Percentiles rank a stretch among this genome's conserved stretches.
Conservation (phyloP, 2,113 vertebrate genomes). For the Notechis scutatus region DNA sequence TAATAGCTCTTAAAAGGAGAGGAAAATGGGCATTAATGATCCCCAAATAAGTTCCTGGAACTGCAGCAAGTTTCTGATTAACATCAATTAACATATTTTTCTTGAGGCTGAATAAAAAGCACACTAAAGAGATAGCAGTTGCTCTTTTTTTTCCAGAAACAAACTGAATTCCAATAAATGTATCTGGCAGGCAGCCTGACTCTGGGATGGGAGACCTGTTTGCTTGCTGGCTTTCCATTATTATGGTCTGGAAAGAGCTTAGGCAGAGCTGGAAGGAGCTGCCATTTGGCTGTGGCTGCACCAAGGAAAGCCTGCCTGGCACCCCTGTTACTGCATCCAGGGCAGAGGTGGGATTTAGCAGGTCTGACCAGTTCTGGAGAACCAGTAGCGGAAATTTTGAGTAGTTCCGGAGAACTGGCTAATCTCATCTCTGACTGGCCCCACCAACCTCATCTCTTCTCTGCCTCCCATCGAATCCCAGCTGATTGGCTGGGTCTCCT, state of each 20-base stretch:
- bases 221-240: neutral
- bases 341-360: neutral
- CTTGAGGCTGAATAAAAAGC: constrained; percentile 64
- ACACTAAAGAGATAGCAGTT: constrained; percentile 57
- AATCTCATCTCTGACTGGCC: no score
- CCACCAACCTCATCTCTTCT: no score
- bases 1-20: constrained; percentile 54
- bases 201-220: neutral
- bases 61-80: constrained; percentile 68
- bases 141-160: constrained; percentile 41
- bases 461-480: no score
- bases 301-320: neutral
- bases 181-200: neutral
- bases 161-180: neutral
- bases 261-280: neutral
- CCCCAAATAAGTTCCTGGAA: constrained; percentile 65
- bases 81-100: constrained; percentile 55
- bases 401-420: no score
- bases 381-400: no score
- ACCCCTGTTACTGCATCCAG: neutral
- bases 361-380: no score
- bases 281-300: neutral
- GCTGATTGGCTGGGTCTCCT: no score
- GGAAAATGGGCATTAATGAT: constrained; percentile 63
- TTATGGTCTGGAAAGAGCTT: neutral